These are phyloP conservation scores for Leptinotarsa rubiginosa DNA, from an alignment of 2,888 invertebrate species.

Conservation along the genomic window DNA sequence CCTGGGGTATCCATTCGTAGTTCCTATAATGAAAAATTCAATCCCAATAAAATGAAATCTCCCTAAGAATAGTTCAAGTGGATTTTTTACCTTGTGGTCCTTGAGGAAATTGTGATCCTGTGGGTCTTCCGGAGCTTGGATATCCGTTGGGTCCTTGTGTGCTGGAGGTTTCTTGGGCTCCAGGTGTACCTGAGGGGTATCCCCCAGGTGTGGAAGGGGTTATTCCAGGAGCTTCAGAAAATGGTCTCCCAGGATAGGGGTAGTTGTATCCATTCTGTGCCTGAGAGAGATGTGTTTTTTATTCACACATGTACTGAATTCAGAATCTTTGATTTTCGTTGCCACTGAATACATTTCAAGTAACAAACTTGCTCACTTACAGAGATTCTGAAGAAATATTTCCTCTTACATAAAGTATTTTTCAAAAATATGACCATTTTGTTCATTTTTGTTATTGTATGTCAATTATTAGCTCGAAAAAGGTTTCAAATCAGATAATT, in stretches of 20 bases:
- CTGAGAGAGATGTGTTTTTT: conserved; percentile 57
- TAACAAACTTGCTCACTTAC: no score
- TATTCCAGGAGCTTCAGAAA: conserved; percentile 57
- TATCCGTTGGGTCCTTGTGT: conserved; percentile 48
- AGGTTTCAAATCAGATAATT: no score
- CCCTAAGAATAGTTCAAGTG: no score
- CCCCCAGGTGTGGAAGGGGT: conserved; percentile 25
- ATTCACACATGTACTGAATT: no score
- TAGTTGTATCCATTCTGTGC: conserved; percentile 83
- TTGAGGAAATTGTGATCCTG: conserved; percentile 45
- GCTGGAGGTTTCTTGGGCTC: conserved; percentile 28
- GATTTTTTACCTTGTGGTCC: conserved; percentile 33
- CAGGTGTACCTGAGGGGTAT: conserved; percentile 26
- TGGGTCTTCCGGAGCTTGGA: conserved; percentile 58
- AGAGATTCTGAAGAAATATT: no score
- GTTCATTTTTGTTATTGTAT: no score
- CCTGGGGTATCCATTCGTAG: conserved; percentile 20
- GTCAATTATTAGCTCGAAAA: no score
- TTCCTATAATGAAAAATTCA: conserved; percentile 18
- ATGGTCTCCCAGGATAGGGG: conserved; percentile 75
- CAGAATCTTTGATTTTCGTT: no score
- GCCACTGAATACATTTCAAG: no score
- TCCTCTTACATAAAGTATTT: no score
- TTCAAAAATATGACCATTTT: no score
- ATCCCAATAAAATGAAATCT: no score